Percentiles rank a stretch among this genome's conserved stretches.
These are phyloP conservation scores for Ochlodes sylvanus DNA, from an alignment of 2,888 invertebrate species.

Conservation along the genomic window DNA sequence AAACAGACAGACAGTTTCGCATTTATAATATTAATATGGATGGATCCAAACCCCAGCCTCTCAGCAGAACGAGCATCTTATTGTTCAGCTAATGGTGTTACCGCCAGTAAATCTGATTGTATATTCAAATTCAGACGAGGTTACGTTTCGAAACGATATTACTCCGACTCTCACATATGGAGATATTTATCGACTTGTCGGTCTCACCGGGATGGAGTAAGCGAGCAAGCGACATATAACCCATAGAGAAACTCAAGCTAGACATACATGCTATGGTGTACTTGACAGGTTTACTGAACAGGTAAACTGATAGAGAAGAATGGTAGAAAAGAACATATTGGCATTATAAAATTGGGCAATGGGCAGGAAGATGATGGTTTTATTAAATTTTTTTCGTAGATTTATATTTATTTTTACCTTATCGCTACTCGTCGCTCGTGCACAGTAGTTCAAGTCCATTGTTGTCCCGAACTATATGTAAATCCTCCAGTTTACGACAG, in stretches of 20 bases:
- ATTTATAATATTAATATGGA: neutral
- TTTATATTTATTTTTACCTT: too few relatives aligned
- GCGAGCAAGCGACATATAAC: neutral
- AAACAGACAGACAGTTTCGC: too few relatives aligned
- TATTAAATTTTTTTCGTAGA: too few relatives aligned
- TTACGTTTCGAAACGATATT: slow-evolving; percentile 16
- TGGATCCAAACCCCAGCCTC: neutral
- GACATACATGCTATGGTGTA: too few relatives aligned
- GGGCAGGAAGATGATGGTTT: too few relatives aligned
- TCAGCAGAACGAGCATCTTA: neutral
- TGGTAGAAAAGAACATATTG: too few relatives aligned
- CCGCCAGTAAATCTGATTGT: neutral
- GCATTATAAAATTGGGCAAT: too few relatives aligned
- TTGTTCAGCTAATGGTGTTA: slow-evolving; percentile 32
- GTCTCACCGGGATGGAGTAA: slow-evolving; percentile 2
- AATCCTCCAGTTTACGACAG: slow-evolving; percentile 31
- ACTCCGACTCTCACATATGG: slow-evolving; percentile 22
- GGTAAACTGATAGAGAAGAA: too few relatives aligned
- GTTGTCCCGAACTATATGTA: slow-evolving; percentile 34
- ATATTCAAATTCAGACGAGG: slow-evolving; percentile 25
- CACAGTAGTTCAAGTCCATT: neutral
- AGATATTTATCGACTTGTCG: slow-evolving; percentile 31
- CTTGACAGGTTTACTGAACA: too few relatives aligned
- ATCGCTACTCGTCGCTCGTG: neutral
- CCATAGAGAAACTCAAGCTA: too few relatives aligned